Base-by-base conservation (phyloP, 2,797 vertebrate genomes). In the Anomalospiza imberbis region DNA sequence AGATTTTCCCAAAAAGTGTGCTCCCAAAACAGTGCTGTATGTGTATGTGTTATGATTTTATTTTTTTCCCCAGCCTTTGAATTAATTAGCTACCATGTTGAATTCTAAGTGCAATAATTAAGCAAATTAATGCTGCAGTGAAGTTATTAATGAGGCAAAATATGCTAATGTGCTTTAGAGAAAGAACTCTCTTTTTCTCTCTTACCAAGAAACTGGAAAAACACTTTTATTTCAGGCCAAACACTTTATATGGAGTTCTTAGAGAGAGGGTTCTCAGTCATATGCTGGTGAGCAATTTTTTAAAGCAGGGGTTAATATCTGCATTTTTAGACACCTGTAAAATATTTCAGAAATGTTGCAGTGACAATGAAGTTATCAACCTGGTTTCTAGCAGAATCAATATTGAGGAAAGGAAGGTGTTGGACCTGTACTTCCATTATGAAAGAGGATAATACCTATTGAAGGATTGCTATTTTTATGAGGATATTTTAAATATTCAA, bases 121-220 rank as follows among this genome's bases (percentile, higher is more conserved):
- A 97, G 97, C 94, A 98, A 98, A 98, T 98, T 98, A 98, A 98
- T 98, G 97, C 98, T 97, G 95, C 97, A 98, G 97, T 95, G 95
- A 97, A 97, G 96, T 97, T 98, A 98, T 98, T 98, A 98, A 98
- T 97, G 97, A 98, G 97, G 97, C 89, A 97, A 98, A 98, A 98
- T 98, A 98, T 98, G 98, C 97, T 98, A 98, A 98, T 98, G 97
- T 91, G 94, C 93, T 98, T 98, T 97, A 16, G 86, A 98, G 98
- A 98, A 98, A 98, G 96, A 97, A 95, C 94, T 97, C 88, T 89
- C 92, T 94, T 96, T 96, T 97, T 97, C 91, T 98, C 83, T 96
- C 89, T 96, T 95, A 95, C 96, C 91, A 96, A 96, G 97, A 97
- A 97, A 96, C 94, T 97, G 94, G 96, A 97, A 98, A 97, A 97